Evolutionary conservation across 1,140 invertebrate genomes (phyloP).

Genomic region (Rhagoletis zephyria): DNA sequence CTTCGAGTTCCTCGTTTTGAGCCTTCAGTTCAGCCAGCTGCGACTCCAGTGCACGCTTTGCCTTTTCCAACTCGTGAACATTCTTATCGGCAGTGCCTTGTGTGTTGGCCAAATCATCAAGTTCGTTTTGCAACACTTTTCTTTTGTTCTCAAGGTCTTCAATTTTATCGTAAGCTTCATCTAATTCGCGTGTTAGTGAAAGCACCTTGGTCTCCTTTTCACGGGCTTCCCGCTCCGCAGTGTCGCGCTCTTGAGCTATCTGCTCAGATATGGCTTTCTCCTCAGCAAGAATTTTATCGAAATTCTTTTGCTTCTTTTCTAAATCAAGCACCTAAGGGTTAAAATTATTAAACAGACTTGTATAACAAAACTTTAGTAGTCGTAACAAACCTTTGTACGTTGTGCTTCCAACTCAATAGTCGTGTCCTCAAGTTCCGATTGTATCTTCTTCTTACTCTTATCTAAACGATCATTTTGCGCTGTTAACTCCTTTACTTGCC

Average conservation of each 20-base stretch:
- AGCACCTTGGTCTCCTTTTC: slow-evolving; percentile 97
- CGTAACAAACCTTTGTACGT: slow-evolving; percentile 80
- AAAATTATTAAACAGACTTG: background rate
- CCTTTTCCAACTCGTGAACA: slow-evolving; percentile 97
- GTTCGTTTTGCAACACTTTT: slow-evolving; percentile 88
- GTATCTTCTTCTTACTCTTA: slow-evolving; percentile 97
- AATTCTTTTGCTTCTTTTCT: slow-evolving; percentile 98
- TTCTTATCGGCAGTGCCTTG: slow-evolving; percentile 98
- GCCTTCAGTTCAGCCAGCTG: slow-evolving; percentile 93
- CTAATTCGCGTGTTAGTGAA: slow-evolving; percentile 90
- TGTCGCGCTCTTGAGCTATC: slow-evolving; percentile 88
- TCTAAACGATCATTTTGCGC: slow-evolving; percentile 93
- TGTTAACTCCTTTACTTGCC: slow-evolving; percentile 91
- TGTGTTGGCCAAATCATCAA: slow-evolving; percentile 94
- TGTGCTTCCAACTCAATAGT: slow-evolving; percentile 93
- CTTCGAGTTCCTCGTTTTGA: slow-evolving; percentile 98
- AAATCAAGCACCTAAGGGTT: slow-evolving; percentile 81
- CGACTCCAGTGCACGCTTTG: slow-evolving; percentile 91
- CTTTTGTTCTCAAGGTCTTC: slow-evolving; percentile 91
- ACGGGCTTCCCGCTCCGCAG: slow-evolving; percentile 92
- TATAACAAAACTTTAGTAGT: background rate
- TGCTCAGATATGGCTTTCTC: slow-evolving; percentile 93
- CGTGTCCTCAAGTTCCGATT: slow-evolving; percentile 92
- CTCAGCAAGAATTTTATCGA: slow-evolving; percentile 94
- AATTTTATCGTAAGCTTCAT: slow-evolving; percentile 90